Base-by-base conservation (phyloP, 2,113 vertebrate genomes). In the Hepsetus odoe region DNA sequence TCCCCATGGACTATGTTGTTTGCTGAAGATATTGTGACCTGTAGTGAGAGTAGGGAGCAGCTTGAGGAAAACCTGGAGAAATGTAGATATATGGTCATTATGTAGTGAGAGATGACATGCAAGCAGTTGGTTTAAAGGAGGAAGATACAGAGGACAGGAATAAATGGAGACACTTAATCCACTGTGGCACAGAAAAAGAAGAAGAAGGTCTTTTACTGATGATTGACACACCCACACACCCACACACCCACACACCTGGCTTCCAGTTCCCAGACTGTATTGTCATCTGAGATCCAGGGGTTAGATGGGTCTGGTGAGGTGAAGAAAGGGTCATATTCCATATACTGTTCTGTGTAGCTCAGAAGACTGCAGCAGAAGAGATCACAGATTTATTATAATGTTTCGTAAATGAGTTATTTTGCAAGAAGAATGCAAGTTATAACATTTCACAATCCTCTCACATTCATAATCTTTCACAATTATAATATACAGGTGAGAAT, bases 241-340 rank as follows among this genome's bases (percentile, higher is more conserved):
- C 55, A 62, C 26, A 58, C 20, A 55, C 56, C 42, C 24, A 80
- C 85, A 78, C 85, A 99, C 97, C 97, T 97, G 84, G 90, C 93
- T 88, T 98, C 97, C 22, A 98, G 91, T 84, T 99, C 96, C 97
- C 97, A 99, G 86, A 96, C 91, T 66, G 94, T 95, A 64, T 93
- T 92, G 85, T 99, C 97, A 81, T 99, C 97, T 71, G 97, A 94
- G 82, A 97, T 94, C 97, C 97, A 99, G 51, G 97, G 97, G 69
- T 98, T 98, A 65, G 97, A 97, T 33, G 95, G 95, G 77, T 98
- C 97, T 79, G 95, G 91, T 66, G 94, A 90, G n/a, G 94, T 93
- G 87, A 98, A 94, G 89, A 96, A 96, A 1, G 96, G 96, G 87
- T 99, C 97, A 22, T 98, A 99, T 90, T 99, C 97, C 86, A 96